phyloP scores from a whole-genome alignment of 2,797 vertebrate genomes.

The Avahi laniger region DNA sequence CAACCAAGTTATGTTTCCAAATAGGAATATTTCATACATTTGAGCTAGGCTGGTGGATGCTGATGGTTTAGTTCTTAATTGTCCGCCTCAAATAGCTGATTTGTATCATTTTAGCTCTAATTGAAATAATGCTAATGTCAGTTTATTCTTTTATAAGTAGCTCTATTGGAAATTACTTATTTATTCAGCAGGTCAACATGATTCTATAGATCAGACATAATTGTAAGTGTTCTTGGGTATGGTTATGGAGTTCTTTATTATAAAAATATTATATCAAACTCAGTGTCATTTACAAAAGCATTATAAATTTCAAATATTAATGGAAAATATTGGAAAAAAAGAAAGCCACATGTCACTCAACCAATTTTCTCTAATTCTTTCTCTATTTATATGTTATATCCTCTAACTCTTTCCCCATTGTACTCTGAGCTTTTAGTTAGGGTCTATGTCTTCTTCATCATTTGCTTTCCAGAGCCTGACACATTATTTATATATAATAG shows the following conservation, averaged over 20 bases:
- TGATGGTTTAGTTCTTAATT: neutral
- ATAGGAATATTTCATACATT: conserved; percentile 4
- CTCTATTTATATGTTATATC: neutral
- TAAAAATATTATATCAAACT: neutral
- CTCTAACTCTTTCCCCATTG: neutral
- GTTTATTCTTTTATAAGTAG: neutral
- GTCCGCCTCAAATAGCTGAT: neutral
- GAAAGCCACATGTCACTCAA: neutral
- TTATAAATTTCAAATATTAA: neutral
- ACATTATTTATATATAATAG: neutral
- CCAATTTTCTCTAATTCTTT: neutral
- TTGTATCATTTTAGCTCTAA: neutral
- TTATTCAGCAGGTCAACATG: neutral
- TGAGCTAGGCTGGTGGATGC: neutral
- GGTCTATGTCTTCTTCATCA: neutral
- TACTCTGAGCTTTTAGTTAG: neutral
- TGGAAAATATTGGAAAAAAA: neutral
- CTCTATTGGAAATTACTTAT: neutral
- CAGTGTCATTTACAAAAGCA: neutral
- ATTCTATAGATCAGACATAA: neutral
- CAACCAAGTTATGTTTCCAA: neutral
- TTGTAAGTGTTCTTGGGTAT: neutral
- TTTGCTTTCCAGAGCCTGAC: neutral
- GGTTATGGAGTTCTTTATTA: neutral
- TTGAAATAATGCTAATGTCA: neutral